Conservation (phyloP, 2,113 vertebrate genomes). For the Corythoichthys intestinalis region DNA sequence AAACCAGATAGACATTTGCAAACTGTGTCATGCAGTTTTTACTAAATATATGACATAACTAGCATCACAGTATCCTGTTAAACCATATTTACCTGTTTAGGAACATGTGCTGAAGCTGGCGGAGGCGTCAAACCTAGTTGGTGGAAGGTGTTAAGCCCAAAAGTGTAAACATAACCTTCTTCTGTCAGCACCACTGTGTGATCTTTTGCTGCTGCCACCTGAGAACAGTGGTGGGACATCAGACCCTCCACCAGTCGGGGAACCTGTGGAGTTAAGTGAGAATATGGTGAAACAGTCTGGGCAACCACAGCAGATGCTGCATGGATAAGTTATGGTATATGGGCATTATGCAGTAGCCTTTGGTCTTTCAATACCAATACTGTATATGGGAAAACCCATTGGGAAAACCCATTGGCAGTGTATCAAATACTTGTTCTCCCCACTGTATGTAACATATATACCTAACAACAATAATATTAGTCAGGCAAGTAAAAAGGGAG, state of each 20-base stretch:
- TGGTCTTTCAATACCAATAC: not conserved
- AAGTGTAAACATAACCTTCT: slow-evolving; percentile 89
- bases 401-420: not conserved
- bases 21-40: not conserved
- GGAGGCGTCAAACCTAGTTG: slow-evolving; percentile 88
- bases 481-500: not conserved
- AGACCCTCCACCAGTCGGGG: slow-evolving; percentile 90
- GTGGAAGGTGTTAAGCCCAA: slow-evolving; percentile 92
- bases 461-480: no score
- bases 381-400: not conserved
- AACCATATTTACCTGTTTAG: slow-evolving; percentile 79
- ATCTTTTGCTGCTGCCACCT: slow-evolving; percentile 91
- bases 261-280: slow-evolving; percentile 65
- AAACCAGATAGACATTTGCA: not conserved
- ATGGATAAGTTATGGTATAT: not conserved
- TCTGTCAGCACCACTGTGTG: slow-evolving; percentile 93
- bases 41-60: not conserved
- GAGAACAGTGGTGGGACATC: slow-evolving; percentile 82
- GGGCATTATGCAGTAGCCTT: not conserved
- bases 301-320: not conserved
- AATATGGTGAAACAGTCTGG: not conserved
- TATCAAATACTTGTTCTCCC: no score
- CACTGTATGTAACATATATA: no score
- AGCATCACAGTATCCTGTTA: not conserved
- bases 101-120: slow-evolving; percentile 78